These are phyloP conservation scores for Glandiceps talaboti DNA, from an alignment of 53 echinoderm and acorn worm species.

Conservation along the genomic window DNA sequence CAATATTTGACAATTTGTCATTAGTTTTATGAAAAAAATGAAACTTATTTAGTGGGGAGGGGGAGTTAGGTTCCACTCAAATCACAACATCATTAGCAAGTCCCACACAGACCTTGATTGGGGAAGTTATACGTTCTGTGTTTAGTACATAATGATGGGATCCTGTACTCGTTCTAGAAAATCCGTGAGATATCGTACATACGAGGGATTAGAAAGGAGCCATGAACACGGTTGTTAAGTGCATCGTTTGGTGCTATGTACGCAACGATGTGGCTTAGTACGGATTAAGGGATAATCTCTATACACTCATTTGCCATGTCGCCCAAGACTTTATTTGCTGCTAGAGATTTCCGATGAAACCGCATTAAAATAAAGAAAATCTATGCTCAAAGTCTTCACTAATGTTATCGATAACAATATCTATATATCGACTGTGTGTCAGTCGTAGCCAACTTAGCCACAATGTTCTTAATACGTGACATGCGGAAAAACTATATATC, in stretches of 20 bases:
- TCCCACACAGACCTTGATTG: too few relatives aligned
- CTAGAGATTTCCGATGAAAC: not conserved
- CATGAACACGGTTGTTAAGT: not conserved
- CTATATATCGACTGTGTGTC: too few relatives aligned
- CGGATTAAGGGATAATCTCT: not conserved
- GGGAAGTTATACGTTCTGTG: too few relatives aligned
- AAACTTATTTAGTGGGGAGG: too few relatives aligned
- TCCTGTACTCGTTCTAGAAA: not conserved
- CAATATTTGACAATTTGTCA: too few relatives aligned
- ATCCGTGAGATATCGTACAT: not conserved
- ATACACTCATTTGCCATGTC: not conserved
- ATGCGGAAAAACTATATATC: not conserved
- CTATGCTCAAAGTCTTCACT: too few relatives aligned
- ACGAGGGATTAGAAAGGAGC: not conserved
- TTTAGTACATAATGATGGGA: too few relatives aligned
- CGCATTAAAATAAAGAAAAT: not conserved
- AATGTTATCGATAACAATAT: too few relatives aligned
- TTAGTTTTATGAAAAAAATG: too few relatives aligned
- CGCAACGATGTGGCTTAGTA: not conserved
- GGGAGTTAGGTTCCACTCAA: too few relatives aligned
- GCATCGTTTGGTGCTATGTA: not conserved
- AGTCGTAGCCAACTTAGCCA: too few relatives aligned
- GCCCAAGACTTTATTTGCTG: not conserved
- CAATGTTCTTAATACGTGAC: not conserved
- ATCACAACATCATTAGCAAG: too few relatives aligned